Evolutionary conservation across 1,140 invertebrate genomes (phyloP).

Genomic region (Lepidurus apus): DNA sequence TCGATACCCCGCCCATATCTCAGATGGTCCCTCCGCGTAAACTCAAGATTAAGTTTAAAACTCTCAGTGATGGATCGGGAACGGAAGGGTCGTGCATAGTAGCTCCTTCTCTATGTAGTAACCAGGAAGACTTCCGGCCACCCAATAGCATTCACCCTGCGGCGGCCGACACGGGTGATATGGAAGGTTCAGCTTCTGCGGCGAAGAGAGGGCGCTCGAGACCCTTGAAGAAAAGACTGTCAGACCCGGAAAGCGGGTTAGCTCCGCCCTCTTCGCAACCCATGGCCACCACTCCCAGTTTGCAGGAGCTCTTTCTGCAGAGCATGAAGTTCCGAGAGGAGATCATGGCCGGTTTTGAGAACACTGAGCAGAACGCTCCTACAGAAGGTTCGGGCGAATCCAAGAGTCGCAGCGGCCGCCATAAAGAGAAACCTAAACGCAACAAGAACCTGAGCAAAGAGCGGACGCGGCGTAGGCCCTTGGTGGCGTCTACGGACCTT

Average conservation of each 20-base stretch:
- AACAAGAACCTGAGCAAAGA: conserved; percentile 24
- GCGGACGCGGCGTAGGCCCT: conserved; percentile 23
- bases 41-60: conserved; percentile 71
- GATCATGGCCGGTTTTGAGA: conserved; percentile 70
- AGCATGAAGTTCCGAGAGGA: conserved; percentile 80
- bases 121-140: not conserved
- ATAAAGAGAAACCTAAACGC: conserved; percentile 29
- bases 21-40: conserved; percentile 55
- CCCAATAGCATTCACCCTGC: not conserved
- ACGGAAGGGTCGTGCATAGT: conserved; percentile 24
- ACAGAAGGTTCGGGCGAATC: conserved; percentile 50
- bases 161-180: not conserved
- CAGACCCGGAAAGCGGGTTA: conserved; percentile 28
- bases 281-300: conserved; percentile 56
- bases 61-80: not conserved
- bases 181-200: conserved; percentile 34
- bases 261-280: conserved; percentile 34
- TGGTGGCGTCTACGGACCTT: conserved; percentile 26
- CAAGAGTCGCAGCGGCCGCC: not conserved
- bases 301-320: conserved; percentile 71
- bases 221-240: conserved; percentile 72
- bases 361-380: conserved; percentile 40
- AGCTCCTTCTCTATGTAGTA: not conserved
- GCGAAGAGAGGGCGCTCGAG: conserved; percentile 50
- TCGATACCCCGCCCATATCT: conserved; percentile 24